A percentile compares a stretch with the other conserved stretches of the same genome.
phyloP scores from a whole-genome alignment of 1,140 invertebrate genomes.

The Brevipalpus yothersi region DNA sequence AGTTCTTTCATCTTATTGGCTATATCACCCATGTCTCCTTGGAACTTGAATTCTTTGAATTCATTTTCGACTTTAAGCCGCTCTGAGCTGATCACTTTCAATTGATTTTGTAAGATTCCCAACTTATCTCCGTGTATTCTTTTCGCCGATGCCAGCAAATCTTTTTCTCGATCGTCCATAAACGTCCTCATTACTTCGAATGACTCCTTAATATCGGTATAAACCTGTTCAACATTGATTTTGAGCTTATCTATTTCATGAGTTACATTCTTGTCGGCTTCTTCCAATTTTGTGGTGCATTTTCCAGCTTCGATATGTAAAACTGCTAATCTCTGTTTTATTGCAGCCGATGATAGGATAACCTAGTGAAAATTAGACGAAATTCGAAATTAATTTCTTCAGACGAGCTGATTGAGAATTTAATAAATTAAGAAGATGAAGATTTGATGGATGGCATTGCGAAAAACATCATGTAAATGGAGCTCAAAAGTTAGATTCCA shows the following conservation, averaged over 20 bases:
- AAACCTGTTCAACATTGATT: conserved; percentile 29
- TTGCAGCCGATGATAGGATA: conserved; percentile 81
- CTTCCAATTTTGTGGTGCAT: conserved; percentile 56
- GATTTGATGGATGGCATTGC: too few relatives aligned
- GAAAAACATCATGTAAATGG: too few relatives aligned
- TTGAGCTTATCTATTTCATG: conserved; percentile 37
- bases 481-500: too few relatives aligned
- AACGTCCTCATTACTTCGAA: conserved; percentile 48
- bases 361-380: too few relatives aligned
- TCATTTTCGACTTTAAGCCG: conserved; percentile 65
- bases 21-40: too few relatives aligned
- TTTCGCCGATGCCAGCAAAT: conserved; percentile 38
- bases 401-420: too few relatives aligned
- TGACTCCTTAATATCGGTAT: conserved; percentile 27
- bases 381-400: too few relatives aligned
- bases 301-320: conserved; percentile 78
- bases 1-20: conserved; percentile 63
- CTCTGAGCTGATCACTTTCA: conserved; percentile 51
- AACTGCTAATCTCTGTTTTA: conserved; percentile 88
- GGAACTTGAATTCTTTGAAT: conserved; percentile 63
- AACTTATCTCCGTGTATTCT: conserved; percentile 51
- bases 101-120: conserved; percentile 60
- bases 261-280: conserved; percentile 43
- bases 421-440: too few relatives aligned
- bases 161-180: conserved; percentile 44